Conservation (phyloP, 2,888 invertebrate genomes). For the Malthinus seriepunctatus region DNA sequence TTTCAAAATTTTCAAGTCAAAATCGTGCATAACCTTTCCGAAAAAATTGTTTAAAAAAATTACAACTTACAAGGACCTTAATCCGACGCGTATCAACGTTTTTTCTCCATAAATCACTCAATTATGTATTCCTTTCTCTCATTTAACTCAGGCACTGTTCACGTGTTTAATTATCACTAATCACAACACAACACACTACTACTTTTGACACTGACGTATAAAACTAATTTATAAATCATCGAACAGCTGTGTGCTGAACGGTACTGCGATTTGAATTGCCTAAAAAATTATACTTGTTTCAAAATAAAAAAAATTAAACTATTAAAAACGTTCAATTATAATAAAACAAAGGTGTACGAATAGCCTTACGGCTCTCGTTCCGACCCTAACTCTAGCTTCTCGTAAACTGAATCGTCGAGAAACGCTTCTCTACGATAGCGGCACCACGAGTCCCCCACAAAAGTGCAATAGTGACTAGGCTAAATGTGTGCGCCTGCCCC, state of each 20-base stretch:
- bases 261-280: not conserved
- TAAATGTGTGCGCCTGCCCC: constrained; percentile 26
- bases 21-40: not conserved
- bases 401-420: constrained; percentile 11
- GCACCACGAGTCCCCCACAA: constrained; percentile 21
- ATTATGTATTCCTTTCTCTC: constrained; percentile 4
- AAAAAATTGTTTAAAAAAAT: not conserved
- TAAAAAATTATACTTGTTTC: not conserved
- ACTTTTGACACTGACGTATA: constrained; percentile 22
- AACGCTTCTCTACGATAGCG: constrained; percentile 8
- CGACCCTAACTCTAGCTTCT: not conserved
- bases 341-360: constrained; percentile 7
- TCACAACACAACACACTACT: constrained; percentile 14
- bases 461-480: constrained; percentile 26
- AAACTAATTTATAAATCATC: not conserved
- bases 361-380: constrained; percentile 1
- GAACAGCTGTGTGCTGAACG: not conserved
- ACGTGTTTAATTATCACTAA: constrained; percentile 18
- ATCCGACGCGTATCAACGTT: too few relatives aligned
- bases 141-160: constrained; percentile 12
- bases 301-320: not conserved
- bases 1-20: constrained; percentile 1
- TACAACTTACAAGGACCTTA: too few relatives aligned
- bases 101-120: too few relatives aligned
- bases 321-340: not conserved